Percentiles rank a stretch among this genome's conserved stretches.
These are phyloP conservation scores for Microcebus lehilahytsara DNA, from an alignment of 2,113 vertebrate genomes.

Conservation along the genomic window DNA sequence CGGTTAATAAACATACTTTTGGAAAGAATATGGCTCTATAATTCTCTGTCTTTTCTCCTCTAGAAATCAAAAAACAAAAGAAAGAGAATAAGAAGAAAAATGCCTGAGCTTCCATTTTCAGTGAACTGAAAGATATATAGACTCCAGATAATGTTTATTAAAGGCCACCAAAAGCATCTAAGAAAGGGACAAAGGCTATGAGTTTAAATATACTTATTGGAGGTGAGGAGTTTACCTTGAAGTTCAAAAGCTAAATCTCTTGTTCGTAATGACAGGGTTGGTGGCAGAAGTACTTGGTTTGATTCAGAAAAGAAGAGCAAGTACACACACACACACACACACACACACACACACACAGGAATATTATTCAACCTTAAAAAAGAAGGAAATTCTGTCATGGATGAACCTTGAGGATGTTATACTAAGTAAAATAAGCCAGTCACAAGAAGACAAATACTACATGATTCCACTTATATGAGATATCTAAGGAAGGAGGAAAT, in stretches of 20 bases:
- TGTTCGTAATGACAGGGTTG: constrained; percentile 1
- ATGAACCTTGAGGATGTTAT: neutral
- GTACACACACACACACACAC: neutral
- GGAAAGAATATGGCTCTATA: neutral
- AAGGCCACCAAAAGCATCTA: neutral
- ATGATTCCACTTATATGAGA: neutral
- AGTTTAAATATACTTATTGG: neutral
- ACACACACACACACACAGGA: neutral
- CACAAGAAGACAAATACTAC: neutral
- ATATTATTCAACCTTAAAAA: neutral
- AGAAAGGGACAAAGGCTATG: neutral
- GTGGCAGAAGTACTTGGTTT: constrained; percentile 41
- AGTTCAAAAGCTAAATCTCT: constrained; percentile 21
- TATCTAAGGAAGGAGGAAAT: neutral
- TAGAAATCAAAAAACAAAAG: neutral
- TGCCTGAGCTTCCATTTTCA: neutral
- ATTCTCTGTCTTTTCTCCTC: neutral
- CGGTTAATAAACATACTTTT: constrained; percentile 4
- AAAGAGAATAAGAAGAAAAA: neutral
- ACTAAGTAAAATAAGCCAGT: neutral
- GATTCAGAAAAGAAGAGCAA: neutral
- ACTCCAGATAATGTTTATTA: constrained; percentile 24
- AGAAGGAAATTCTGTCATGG: neutral
- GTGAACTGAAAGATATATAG: constrained; percentile 36
- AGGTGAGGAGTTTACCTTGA: neutral